These are phyloP conservation scores for Andrena dorsata DNA, from an alignment of 2,888 invertebrate species.

Conservation along the genomic window DNA sequence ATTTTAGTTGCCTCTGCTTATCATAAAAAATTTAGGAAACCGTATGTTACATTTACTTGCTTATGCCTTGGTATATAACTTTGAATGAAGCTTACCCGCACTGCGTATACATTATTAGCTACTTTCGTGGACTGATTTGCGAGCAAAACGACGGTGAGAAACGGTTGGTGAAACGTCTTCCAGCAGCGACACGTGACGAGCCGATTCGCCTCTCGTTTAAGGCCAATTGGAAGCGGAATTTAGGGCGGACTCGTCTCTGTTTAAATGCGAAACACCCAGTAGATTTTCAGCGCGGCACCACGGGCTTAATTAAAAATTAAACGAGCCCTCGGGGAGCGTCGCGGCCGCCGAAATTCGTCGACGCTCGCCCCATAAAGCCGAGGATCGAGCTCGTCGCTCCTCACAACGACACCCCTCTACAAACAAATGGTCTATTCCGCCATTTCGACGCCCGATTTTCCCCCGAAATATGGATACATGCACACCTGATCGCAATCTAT, in stretches of 20 bases:
- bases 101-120: no score
- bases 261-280: constrained; percentile 55
- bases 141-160: neutral
- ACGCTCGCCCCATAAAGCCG: constrained; percentile 63
- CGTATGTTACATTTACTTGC: no score
- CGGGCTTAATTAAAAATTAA: constrained; percentile 74
- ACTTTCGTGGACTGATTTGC: no score
- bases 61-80: no score
- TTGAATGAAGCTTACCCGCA: no score
- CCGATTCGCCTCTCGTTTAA: neutral
- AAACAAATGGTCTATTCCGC: constrained; percentile 54
- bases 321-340: constrained; percentile 68
- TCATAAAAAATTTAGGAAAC: no score
- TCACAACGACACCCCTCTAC: constrained; percentile 57
- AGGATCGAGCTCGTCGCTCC: constrained; percentile 43
- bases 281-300: constrained; percentile 54
- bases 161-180: neutral
- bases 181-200: neutral
- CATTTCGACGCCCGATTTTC: constrained; percentile 33
- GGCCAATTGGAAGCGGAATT: constrained; percentile 2
- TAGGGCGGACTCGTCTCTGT: constrained; percentile 8
- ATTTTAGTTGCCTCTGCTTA: no score
- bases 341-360: constrained; percentile 68
- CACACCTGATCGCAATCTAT: constrained; percentile 7
- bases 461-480: constrained; percentile 6